Evolutionary conservation across 1,140 invertebrate genomes (phyloP).

Genomic region (Tachypleus tridentatus): DNA sequence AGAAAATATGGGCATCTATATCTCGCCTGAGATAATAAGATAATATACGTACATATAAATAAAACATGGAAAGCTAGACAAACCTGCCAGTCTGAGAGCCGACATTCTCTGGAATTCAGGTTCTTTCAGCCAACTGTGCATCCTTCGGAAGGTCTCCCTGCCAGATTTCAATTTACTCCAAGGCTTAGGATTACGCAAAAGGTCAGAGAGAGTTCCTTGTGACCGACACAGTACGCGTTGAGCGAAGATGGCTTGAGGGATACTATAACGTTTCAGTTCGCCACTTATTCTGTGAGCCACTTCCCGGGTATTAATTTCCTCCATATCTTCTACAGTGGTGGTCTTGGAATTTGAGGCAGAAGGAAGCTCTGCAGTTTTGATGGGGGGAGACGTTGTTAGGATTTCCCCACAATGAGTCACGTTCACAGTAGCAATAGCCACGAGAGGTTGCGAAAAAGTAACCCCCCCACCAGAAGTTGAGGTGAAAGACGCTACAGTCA

Average conservation of each 20-base stretch:
- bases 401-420: constrained; percentile 10
- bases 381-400: background rate
- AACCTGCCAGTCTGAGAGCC: constrained; percentile 90
- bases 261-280: constrained; percentile 96
- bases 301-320: constrained; percentile 99
- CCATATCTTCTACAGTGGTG: constrained; percentile 48
- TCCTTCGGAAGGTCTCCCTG: constrained; percentile 95
- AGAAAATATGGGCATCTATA: no score
- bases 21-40: no score
- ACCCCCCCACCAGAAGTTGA: constrained; percentile 19
- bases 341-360: constrained; percentile 12
- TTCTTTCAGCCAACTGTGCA: constrained; percentile 99
- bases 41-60: background rate
- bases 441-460: no score
- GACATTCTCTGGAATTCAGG: constrained; percentile 99
- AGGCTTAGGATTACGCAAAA: constrained; percentile 94
- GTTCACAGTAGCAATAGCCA: no score
- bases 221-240: constrained; percentile 94
- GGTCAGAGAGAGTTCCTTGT: constrained; percentile 93
- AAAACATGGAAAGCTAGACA: no score
- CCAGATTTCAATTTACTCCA: constrained; percentile 99
- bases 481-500: constrained; percentile 23
- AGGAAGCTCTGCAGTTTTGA: constrained; percentile 17
- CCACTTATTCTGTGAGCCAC: constrained; percentile 95
- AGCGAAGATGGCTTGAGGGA: constrained; percentile 98